These are phyloP conservation scores for Oncorhynchus masou DNA, from an alignment of 2,113 vertebrate species.

Conservation along the genomic window DNA sequence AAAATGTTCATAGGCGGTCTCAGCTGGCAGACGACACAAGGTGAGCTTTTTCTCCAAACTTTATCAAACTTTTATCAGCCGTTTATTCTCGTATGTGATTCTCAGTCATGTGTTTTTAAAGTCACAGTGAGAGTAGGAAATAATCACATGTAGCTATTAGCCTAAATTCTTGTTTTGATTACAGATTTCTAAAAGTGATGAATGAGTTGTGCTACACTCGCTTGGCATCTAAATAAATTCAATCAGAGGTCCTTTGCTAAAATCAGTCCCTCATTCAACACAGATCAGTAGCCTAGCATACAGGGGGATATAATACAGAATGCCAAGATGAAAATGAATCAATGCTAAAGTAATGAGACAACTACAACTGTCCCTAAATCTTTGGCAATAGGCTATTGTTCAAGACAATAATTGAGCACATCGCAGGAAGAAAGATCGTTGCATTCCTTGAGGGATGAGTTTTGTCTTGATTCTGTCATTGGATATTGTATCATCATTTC, in stretches of 20 bases:
- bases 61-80: conserved; percentile 18
- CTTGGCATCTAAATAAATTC: not conserved
- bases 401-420: too few species aligned
- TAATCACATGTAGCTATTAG: not conserved
- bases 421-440: too few species aligned
- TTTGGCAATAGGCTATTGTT: too few species aligned
- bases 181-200: not conserved
- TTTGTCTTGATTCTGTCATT: not conserved
- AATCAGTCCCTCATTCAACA: conserved; percentile 53
- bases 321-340: conserved; percentile 9
- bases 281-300: conserved; percentile 9
- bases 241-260: not conserved
- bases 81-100: not conserved
- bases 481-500: not conserved
- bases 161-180: not conserved
- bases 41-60: conserved; percentile 70
- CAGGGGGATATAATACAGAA: conserved; percentile 10
- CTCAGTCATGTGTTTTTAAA: conserved; percentile 8
- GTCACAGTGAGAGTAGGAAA: not conserved
- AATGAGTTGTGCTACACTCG: not conserved
- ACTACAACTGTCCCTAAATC: not conserved
- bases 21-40: conserved; percentile 97
- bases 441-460: too few species aligned
- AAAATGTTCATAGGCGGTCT: conserved; percentile 98
- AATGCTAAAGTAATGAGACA: not conserved